These are phyloP conservation scores for Candoia aspera DNA, from an alignment of 2,113 vertebrate genomes.

Conservation along the genomic window DNA sequence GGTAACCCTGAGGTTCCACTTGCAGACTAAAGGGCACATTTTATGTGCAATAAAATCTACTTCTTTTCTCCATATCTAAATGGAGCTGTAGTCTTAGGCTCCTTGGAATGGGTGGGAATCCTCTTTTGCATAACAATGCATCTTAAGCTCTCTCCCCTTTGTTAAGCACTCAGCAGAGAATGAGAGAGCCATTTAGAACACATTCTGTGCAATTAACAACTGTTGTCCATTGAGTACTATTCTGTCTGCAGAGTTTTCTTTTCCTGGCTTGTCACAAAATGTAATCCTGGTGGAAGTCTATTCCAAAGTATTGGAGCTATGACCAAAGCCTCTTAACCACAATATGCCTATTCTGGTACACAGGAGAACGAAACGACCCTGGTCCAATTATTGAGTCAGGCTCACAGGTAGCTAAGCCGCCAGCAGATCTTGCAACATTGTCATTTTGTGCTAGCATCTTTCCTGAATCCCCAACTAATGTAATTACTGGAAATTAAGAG, in stretches of 20 bases:
- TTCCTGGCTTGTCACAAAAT: neutral
- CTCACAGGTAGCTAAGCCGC: neutral
- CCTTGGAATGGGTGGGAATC: neutral
- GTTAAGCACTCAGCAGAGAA: neutral
- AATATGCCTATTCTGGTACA: neutral
- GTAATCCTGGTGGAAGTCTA: neutral
- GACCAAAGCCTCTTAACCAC: neutral
- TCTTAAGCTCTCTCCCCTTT: neutral
- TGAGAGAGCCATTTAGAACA: neutral
- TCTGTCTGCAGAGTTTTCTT: neutral
- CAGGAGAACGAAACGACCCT: neutral
- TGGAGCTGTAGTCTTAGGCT: neutral
- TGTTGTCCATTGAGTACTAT: neutral
- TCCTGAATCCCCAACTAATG: neutral
- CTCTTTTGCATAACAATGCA: neutral
- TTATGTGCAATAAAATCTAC: slow-evolving; percentile 1
- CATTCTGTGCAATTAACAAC: neutral
- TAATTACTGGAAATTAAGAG: neutral
- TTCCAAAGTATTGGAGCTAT: neutral
- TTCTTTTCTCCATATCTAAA: neutral
- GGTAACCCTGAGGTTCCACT: neutral
- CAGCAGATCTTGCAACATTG: neutral
- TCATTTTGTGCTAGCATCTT: neutral
- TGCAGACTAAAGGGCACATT: neutral
- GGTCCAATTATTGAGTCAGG: neutral